Evolutionary conservation across 2,797 vertebrate genomes (phyloP).

Genomic region (Pempheris klunzingeri): DNA sequence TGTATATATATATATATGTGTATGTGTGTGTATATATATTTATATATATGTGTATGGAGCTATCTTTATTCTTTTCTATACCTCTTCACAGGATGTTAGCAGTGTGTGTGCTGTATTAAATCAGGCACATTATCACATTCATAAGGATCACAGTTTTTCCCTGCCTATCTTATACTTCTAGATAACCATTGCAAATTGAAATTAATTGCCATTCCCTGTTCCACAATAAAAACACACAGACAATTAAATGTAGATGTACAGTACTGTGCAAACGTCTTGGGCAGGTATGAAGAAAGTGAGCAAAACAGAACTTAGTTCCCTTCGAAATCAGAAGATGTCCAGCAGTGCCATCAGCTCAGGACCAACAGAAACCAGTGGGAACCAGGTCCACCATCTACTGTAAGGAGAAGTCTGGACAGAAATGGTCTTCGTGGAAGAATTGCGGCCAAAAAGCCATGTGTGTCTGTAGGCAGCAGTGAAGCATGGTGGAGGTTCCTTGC

Average conservation of each 20-base stretch:
- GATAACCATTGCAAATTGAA: conserved; percentile 2
- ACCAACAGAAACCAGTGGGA: too few relatives aligned
- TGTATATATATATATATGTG: background rate
- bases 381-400: too few relatives aligned
- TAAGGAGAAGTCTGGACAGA: too few relatives aligned
- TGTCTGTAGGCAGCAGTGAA: too few relatives aligned
- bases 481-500: too few relatives aligned
- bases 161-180: background rate
- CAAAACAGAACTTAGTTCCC: too few relatives aligned
- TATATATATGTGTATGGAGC: too few relatives aligned
- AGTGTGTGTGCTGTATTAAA: background rate
- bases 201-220: conserved; percentile 11
- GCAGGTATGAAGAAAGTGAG: too few relatives aligned
- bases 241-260: conserved; percentile 31
- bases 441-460: too few relatives aligned
- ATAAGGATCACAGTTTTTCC: background rate
- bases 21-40: too few relatives aligned
- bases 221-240: conserved; percentile 3
- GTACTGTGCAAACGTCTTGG: too few relatives aligned
- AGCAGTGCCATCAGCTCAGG: conserved; percentile 53
- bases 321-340: conserved; percentile 31
- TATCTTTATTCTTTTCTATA: background rate
- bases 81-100: background rate
- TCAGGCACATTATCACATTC: conserved; percentile 7
- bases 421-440: too few relatives aligned